phyloP scores from a whole-genome alignment of 2,888 invertebrate species.

The Andrena camellia region DNA sequence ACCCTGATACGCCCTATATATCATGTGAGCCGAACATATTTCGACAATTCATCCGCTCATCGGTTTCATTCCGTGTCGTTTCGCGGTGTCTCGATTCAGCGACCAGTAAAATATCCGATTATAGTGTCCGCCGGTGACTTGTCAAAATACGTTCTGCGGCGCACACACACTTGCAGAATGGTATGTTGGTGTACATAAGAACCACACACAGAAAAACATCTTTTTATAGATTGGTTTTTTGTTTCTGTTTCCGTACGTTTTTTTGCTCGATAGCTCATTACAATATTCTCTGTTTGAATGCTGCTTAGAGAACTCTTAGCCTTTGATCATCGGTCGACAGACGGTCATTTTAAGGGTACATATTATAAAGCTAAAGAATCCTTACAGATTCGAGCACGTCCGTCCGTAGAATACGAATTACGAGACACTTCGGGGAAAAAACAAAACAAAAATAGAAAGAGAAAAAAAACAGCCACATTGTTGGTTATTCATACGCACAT shows the following conservation, averaged over 20 bases:
- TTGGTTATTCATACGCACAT: conserved; percentile 8
- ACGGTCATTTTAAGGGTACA: conserved; percentile 44
- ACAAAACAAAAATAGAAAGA: not conserved
- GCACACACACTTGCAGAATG: conserved; percentile 86
- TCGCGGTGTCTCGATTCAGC: not conserved
- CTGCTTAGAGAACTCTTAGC: conserved; percentile 79
- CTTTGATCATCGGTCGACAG: conserved; percentile 58
- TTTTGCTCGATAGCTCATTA: conserved; percentile 73
- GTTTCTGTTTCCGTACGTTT: conserved; percentile 78
- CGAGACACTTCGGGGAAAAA: not conserved
- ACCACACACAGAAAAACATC: conserved; percentile 85
- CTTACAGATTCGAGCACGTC: conserved; percentile 50
- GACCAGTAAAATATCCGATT: not conserved
- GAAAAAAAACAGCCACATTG: not conserved
- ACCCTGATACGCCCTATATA: conserved; percentile 72
- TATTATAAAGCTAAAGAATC: conserved; percentile 49
- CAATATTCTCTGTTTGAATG: conserved; percentile 80
- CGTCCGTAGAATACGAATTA: conserved; percentile 32
- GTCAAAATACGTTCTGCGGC: conserved; percentile 81
- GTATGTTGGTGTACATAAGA: conserved; percentile 90
- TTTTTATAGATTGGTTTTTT: conserved; percentile 81
- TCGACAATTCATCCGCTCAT: conserved; percentile 72
- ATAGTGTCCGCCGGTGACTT: conserved; percentile 24
- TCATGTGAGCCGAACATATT: conserved; percentile 77
- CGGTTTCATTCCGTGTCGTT: conserved; percentile 19